These are phyloP conservation scores for Caretta caretta DNA, from an alignment of 2,113 vertebrate genomes.

Conservation along the genomic window DNA sequence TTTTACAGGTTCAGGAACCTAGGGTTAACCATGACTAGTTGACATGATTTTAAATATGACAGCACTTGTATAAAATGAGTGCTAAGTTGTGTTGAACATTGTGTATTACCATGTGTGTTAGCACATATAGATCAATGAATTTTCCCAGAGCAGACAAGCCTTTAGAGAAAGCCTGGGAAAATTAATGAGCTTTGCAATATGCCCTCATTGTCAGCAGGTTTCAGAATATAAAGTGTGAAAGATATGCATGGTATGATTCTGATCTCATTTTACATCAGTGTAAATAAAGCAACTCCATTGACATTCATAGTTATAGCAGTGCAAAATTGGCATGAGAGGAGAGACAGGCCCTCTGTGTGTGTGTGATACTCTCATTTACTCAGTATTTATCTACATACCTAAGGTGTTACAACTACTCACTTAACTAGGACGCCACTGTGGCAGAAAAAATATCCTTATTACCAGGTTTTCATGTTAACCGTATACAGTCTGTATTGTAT, in stretches of 20 bases:
- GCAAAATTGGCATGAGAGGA: background rate
- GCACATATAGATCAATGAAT: background rate
- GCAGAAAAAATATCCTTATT: background rate
- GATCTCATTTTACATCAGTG: background rate
- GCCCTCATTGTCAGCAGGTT: background rate
- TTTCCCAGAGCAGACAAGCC: background rate
- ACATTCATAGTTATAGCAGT: background rate
- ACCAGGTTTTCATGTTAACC: background rate
- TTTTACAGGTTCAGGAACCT: background rate
- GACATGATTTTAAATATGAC: background rate
- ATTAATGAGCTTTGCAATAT: background rate
- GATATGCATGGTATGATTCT: background rate
- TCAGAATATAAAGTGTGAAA: slow-evolving; percentile 34
- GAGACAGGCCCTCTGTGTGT: background rate
- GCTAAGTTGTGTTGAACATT: background rate
- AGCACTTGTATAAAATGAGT: background rate
- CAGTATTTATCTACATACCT: background rate
- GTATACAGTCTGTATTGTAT: background rate
- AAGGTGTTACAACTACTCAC: background rate
- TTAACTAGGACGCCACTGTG: background rate
- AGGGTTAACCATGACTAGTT: background rate
- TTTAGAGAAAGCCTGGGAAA: background rate
- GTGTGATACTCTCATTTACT: background rate
- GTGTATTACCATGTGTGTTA: background rate
- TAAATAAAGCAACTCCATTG: background rate